phyloP scores from a whole-genome alignment of 2,888 invertebrate species.

The Tenthredo notha region DNA sequence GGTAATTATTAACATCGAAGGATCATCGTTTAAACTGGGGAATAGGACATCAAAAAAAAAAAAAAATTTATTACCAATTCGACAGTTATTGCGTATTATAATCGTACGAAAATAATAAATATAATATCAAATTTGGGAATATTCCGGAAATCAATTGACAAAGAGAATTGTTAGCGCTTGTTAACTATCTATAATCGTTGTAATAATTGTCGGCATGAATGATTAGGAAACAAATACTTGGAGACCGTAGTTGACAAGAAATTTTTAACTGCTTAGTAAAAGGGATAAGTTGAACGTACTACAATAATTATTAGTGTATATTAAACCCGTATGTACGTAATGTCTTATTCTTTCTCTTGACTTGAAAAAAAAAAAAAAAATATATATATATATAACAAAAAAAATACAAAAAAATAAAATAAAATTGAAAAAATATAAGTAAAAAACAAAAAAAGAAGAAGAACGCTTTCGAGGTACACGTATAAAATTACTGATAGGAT shows the following conservation, averaged over 20 bases:
- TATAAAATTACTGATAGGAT: conserved; percentile 21
- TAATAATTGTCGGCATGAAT: conserved; percentile 32
- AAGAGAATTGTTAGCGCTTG: conserved; percentile 16
- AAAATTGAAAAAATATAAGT: background rate
- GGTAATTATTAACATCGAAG: conserved; percentile 39
- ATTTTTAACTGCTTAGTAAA: conserved; percentile 18
- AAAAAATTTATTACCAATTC: conserved; percentile 14
- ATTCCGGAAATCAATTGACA: background rate
- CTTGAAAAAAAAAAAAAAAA: conserved; percentile 19
- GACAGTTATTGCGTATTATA: background rate
- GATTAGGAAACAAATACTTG: conserved; percentile 33
- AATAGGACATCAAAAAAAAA: background rate
- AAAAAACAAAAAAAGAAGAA: conserved; percentile 24
- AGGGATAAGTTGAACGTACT: conserved; percentile 6
- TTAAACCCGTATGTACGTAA: background rate
- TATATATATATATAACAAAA: too few species aligned
- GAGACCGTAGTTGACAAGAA: conserved; percentile 38
- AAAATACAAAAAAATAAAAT: background rate
- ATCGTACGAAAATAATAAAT: background rate
- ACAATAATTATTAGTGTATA: background rate
- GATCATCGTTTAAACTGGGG: background rate
- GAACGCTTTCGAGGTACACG: conserved; percentile 23
- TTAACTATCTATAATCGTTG: conserved; percentile 13
- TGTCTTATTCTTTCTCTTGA: conserved; percentile 2
- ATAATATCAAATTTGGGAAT: conserved; percentile 14